phyloP scores from a whole-genome alignment of 2,888 invertebrate species.

The Seira sanloemensis region DNA sequence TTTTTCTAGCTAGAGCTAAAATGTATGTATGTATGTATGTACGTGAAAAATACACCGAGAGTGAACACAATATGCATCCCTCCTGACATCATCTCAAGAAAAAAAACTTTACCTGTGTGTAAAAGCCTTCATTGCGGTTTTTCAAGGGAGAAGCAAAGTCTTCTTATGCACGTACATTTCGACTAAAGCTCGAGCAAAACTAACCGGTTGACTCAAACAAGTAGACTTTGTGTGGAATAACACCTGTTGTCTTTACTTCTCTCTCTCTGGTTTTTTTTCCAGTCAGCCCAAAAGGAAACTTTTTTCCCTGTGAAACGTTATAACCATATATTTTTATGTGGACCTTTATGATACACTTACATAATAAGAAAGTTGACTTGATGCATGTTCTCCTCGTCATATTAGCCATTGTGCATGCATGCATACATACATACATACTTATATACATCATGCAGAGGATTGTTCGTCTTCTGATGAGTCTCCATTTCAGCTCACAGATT shows the following conservation, averaged over 20 bases:
- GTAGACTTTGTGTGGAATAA: conserved; percentile 63
- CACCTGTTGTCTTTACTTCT: conserved; percentile 73
- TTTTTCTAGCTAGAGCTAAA: background rate
- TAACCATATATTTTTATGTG: background rate
- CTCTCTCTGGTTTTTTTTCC: conserved; percentile 55
- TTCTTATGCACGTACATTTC: conserved; percentile 11
- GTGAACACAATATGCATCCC: background rate
- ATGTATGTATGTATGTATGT: too few relatives aligned
- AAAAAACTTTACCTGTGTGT: background rate
- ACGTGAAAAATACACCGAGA: too few relatives aligned
- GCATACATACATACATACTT: too few relatives aligned
- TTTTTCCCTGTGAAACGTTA: conserved; percentile 43
- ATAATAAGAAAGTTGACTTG: background rate
- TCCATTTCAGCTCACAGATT: background rate
- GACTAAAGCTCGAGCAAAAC: conserved; percentile 47
- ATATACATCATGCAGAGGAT: too few relatives aligned
- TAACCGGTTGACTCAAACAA: conserved; percentile 72
- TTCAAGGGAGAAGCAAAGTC: background rate
- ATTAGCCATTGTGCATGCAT: background rate
- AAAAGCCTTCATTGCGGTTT: conserved; percentile 3
- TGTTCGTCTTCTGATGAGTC: background rate
- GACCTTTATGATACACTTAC: background rate
- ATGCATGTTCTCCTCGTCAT: background rate
- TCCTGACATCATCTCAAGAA: background rate
- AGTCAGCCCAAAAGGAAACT: background rate